Base-by-base conservation (phyloP, 1,140 invertebrate species). In the Scaptodrosophila lebanonensis region DNA sequence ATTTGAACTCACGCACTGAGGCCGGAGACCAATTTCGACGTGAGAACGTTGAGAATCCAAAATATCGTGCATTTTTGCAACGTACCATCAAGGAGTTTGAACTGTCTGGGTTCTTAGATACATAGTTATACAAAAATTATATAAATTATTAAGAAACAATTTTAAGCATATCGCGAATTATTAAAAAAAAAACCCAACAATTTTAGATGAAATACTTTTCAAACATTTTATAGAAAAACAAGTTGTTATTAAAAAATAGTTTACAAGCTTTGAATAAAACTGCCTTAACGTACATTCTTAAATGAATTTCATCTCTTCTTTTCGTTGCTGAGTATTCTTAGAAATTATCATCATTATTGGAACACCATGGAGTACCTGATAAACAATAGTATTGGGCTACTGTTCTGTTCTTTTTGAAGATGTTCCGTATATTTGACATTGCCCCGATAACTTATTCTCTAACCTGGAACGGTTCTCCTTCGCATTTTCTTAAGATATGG, bases 41-140 rank as follows among this genome's bases (percentile, higher is more conserved):
- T 8, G 62, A 76, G 35, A 85, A 86, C 36, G 76, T 85, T 13
- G 72, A 86, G 43, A 87, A 86, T 47, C 82, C 82, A 15, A 84
- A 83, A 51, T 87, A 87, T 57, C 58, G 82, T 5, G 66, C 76
- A 33, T 87, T 83, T 51, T 22, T 87, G 8, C 85, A 87, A 33
- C 77, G 63, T 11, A 84, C 84, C 2, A 50, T 87, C 0, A 85
- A 86, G 11, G 85, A 87, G 42, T 86, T 87, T 29, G 83, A 87
- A 20, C 49, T 85, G 3, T 70, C 59, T 8, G 85, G 85, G 0
- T 86, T 84, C 44, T 56, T 87, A 39, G 85, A 87, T 47, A 38
- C 54, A 7, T 83, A 66, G 52, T n/a, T n/a, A n/a, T 17, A n/a
- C 2, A 17, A 8, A 13, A 5, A 9, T 4, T 1, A n/a, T n/a